Evolutionary conservation across 2,113 vertebrate genomes (phyloP).

Genomic region (Grallaria varia): DNA sequence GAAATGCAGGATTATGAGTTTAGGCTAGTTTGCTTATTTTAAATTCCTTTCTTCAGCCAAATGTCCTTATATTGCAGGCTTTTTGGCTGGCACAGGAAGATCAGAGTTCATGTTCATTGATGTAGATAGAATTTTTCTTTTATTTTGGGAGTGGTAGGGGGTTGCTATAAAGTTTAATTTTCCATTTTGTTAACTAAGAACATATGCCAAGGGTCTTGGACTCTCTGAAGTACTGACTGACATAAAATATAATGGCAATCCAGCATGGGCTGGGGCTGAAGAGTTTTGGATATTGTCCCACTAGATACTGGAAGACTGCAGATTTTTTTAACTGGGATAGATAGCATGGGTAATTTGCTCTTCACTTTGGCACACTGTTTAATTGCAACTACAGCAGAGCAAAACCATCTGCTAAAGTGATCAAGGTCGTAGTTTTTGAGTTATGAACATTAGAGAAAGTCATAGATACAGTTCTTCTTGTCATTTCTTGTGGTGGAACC

Average conservation of each 20-base stretch:
- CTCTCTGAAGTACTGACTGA: conserved; percentile 64
- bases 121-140: conserved; percentile 63
- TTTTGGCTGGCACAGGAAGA: conserved; percentile 45
- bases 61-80: conserved; percentile 11
- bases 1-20: neutral
- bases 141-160: conserved; percentile 64
- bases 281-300: conserved; percentile 63
- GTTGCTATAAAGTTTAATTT: conserved; percentile 69
- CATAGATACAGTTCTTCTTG: conserved; percentile 32
- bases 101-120: conserved; percentile 54
- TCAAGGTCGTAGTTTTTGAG: conserved; percentile 58
- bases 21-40: conserved; percentile 16
- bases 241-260: conserved; percentile 63
- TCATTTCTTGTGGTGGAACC: conserved; percentile 21
- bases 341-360: conserved; percentile 63
- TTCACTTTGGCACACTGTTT: conserved; percentile 60
- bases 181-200: conserved; percentile 71
- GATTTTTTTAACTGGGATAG: conserved; percentile 52
- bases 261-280: conserved; percentile 16
- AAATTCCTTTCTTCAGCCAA: conserved; percentile 28
- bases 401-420: conserved; percentile 65
- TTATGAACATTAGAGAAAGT: conserved; percentile 52
- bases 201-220: conserved; percentile 66
- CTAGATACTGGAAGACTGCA: conserved; percentile 34
- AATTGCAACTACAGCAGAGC: conserved; percentile 62